Conservation (phyloP, 2,113 vertebrate genomes). For the Motacilla tschutschensis region DNA sequence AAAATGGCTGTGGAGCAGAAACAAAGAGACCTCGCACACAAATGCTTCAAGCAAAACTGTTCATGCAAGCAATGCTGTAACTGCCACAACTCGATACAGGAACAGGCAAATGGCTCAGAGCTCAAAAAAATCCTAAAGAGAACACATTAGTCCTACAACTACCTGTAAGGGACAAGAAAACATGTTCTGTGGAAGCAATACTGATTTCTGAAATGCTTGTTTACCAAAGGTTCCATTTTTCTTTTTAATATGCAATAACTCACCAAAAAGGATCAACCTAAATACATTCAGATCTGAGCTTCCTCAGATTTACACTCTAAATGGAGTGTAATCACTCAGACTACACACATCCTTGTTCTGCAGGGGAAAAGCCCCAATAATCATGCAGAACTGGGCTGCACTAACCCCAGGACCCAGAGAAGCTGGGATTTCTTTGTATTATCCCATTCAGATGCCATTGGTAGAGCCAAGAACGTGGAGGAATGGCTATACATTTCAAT, state of each 20-base stretch:
- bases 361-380: not conserved
- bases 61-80: not conserved
- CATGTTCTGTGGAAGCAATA: not conserved
- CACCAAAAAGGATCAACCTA: not conserved
- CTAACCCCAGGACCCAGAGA: not conserved
- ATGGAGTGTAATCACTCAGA: too few species aligned
- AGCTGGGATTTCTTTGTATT: not conserved
- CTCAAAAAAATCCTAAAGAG: not conserved
- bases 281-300: not conserved
- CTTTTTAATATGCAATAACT: not conserved
- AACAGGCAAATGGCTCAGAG: not conserved
- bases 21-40: conserved; percentile 45
- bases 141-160: not conserved
- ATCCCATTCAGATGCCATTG: not conserved
- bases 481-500: not conserved
- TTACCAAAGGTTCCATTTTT: not conserved
- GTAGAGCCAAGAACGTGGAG: not conserved
- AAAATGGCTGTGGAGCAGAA: conserved; percentile 46
- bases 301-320: not conserved
- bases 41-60: not conserved
- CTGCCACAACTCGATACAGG: not conserved
- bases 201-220: not conserved
- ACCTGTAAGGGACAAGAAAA: not conserved
- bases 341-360: not conserved
- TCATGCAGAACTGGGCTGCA: not conserved